Evolutionary conservation across 2,113 vertebrate genomes (phyloP), one percentile per base, ranked within the genome.

Genomic region (Hystrix brachyura): DNA sequence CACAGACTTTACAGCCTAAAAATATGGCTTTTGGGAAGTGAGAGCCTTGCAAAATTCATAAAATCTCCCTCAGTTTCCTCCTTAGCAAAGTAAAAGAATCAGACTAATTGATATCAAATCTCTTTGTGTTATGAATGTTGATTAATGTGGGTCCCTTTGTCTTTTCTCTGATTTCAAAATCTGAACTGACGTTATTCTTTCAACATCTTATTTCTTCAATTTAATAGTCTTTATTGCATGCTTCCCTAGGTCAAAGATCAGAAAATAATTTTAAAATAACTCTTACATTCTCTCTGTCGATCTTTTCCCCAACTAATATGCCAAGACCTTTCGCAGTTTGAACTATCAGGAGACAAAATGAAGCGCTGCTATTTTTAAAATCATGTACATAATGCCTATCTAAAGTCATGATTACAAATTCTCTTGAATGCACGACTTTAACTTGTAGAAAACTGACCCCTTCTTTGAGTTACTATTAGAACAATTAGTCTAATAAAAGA

Each of bases 401-500:
- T 91, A 38, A 86, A 96, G 72, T 72, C 64, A 94, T 29, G 48
- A 82, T 59, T 38, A 87, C 34, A 76, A 74, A 86, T 67, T 83
- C 76, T 74, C 83, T 72, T 29, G 46, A 82, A 88, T 51, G 29
- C 9, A 34, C 15, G 69, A 91, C 89, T 57, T 84, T 69, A 76
- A 79, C 80, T 29, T 38, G 19, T 2, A 17, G 86, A 79, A 90
- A 87, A 51, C 1, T 72, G 64, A 85, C 81, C 76, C 59, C 38
- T 62, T 59, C 79, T 97, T 34, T 91, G 65, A 96, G 65, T 84
- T 90, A 93, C 81, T 67, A 88, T 94, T 82, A 69, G 80, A 92
- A 57, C 53, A 62, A 97, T 94, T 90, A 91, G 81, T 69, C 53
- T 83, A 94, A 92, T 72, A 71, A 88, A 87, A 94, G 55, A 29